Evolutionary conservation across 2,888 invertebrate species (phyloP).

Genomic region (Philereme vetulata): DNA sequence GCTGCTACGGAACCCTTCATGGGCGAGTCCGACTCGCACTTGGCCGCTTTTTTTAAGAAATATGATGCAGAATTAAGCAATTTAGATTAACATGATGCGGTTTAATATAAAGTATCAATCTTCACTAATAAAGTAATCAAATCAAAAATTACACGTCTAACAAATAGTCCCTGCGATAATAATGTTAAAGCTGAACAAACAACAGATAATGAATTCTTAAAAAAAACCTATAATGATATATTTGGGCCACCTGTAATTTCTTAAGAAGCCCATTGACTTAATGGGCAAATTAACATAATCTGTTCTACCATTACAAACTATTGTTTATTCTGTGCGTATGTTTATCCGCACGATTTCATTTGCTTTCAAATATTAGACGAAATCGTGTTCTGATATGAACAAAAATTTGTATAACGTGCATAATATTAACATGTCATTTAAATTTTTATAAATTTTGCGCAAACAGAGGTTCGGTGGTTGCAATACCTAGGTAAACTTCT

Average conservation of each 20-base stretch:
- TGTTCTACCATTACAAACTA: constrained; percentile 45
- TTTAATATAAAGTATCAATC: constrained; percentile 43
- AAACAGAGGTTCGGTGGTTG: too few relatives aligned
- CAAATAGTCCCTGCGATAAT: constrained; percentile 45
- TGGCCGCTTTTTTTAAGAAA: too few relatives aligned
- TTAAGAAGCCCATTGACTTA: constrained; percentile 63
- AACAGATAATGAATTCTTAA: constrained; percentile 55
- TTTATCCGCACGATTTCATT: constrained; percentile 51
- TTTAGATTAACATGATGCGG: not conserved
- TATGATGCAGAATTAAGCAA: constrained; percentile 2
- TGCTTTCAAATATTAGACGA: constrained; percentile 16
- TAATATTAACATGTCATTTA: constrained; percentile 4
- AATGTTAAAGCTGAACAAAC: constrained; percentile 61
- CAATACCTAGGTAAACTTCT: too few relatives aligned
- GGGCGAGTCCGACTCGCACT: too few relatives aligned
- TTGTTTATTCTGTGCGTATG: constrained; percentile 18
- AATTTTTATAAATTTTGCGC: not conserved
- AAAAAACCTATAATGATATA: constrained; percentile 62
- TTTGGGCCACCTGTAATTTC: constrained; percentile 59
- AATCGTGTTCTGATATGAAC: too few relatives aligned
- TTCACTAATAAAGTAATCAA: constrained; percentile 55
- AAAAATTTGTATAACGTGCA: constrained; percentile 22
- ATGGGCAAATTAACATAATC: constrained; percentile 68
- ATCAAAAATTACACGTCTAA: constrained; percentile 41
- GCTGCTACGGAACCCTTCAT: too few relatives aligned